phyloP scores from a whole-genome alignment of 2,113 vertebrate genomes.

The Halcyon senegalensis region DNA sequence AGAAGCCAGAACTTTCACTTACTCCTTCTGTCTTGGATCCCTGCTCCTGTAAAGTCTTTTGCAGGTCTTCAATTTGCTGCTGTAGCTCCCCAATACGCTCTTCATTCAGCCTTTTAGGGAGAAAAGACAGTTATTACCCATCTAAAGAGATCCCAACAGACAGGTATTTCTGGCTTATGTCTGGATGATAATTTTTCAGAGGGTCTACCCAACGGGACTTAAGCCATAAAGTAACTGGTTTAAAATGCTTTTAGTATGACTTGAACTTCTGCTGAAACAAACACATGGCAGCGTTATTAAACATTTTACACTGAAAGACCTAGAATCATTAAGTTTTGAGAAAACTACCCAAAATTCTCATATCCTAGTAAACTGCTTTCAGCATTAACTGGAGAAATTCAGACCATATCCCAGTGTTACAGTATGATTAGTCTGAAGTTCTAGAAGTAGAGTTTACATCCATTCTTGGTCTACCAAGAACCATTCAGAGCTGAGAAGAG shows the following conservation, averaged over 20 bases:
- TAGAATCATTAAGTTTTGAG: not conserved
- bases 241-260: not conserved
- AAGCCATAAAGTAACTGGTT: not conserved
- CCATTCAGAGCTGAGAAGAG: not conserved
- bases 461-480: not conserved
- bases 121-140: not conserved
- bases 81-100: slow-evolving; percentile 87
- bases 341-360: not conserved
- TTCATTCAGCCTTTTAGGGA: slow-evolving; percentile 79
- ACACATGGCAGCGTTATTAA: not conserved
- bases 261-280: not conserved
- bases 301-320: not conserved
- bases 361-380: not conserved
- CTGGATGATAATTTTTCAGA: not conserved
- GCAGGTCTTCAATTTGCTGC: slow-evolving; percentile 94
- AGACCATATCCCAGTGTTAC: not conserved
- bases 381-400: not conserved
- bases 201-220: not conserved
- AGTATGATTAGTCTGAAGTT: not conserved
- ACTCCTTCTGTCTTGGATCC: slow-evolving; percentile 90
- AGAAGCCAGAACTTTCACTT: slow-evolving; percentile 70
- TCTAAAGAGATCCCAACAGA: not conserved
- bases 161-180: not conserved
- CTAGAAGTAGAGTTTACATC: not conserved
- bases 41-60: slow-evolving; percentile 92